Conservation (phyloP, 2,797 vertebrate species). For the Furcifer pardalis region DNA sequence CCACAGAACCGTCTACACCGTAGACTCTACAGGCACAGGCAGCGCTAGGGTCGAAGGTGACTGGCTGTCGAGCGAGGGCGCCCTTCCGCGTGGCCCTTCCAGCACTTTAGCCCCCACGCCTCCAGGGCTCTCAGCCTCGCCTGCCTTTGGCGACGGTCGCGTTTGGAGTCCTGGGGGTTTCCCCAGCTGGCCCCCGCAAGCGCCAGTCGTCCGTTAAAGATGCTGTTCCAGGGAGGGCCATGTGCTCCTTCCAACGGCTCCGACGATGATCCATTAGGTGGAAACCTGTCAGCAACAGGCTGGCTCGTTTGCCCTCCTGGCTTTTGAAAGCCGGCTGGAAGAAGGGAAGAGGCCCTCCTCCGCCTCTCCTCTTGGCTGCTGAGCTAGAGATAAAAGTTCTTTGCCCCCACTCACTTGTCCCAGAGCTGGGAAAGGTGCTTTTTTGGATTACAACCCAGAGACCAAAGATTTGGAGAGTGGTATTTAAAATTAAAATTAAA, state of each 20-base stretch:
- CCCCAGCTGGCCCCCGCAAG: conserved; percentile 81
- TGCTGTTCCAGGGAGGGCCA: conserved; percentile 85
- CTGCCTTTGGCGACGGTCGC: conserved; percentile 44
- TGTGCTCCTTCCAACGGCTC: conserved; percentile 84
- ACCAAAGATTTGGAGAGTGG: too few species aligned
- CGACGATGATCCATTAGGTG: conserved; percentile 81
- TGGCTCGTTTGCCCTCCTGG: neutral
- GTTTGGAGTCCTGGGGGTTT: conserved; percentile 71
- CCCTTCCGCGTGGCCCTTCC: too few species aligned
- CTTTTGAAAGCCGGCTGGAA: too few species aligned
- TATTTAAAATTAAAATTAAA: too few species aligned
- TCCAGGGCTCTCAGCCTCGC: too few species aligned
- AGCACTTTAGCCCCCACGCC: too few species aligned
- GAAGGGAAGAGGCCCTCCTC: fast-evolving
- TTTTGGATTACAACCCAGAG: neutral
- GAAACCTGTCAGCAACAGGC: conserved; percentile 66
- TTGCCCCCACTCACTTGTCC: neutral
- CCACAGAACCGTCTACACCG: too few species aligned
- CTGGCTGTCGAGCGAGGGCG: too few species aligned
- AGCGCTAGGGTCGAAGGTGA: too few species aligned
- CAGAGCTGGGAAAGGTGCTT: neutral
- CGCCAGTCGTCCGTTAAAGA: conserved; percentile 79
- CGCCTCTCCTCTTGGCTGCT: too few species aligned
- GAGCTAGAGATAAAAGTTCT: neutral
- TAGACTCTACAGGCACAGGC: too few species aligned